Evolutionary conservation across 2,888 invertebrate species (phyloP), one percentile per base, ranked within the genome.

Genomic region (Digitonthophagus gazella): DNA sequence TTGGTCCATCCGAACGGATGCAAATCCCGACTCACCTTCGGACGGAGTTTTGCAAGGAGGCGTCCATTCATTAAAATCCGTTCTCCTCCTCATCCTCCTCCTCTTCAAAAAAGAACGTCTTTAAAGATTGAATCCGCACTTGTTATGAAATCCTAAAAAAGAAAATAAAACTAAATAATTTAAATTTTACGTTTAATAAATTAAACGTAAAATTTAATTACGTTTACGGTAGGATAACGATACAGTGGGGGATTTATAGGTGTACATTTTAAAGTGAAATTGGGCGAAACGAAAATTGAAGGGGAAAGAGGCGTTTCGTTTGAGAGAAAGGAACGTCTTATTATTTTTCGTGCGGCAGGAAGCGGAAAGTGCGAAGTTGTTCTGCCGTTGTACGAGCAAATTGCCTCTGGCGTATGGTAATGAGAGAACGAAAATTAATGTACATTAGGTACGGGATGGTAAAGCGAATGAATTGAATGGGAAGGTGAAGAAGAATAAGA

Each of bases 381-480:
- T 44, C 28, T 44, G 28, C 28, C 28, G 28, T 44, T 6, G 28
- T 44, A 44, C 28, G n/a, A 44, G 28, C 28, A 44, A 44, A 44
- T 44, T 44, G 28, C 8, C 11, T 6, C 28, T 44, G 28, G 28
- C 28, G 28, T 44, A 44, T 44, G 28, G 28, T 44, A 44, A 44
- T 63, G 18, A 18, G 18, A 18, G 6, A 18, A 64, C 64, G 18
- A 64, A 64, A 68, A 20, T 69, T n/a, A n/a, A n/a, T n/a, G n/a
- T n/a, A n/a, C n/a, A n/a, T n/a, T n/a, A n/a, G n/a, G n/a, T n/a
- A 54, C 54, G 56, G 28, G 58, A 54, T 58, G 19, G 55, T 64
- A 15, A 64, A 11, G 16, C 20, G 28, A 80, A 44, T 11, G 28
- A 44, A n/a, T n/a, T n/a, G n/a, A n/a, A n/a, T n/a, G n/a, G n/a